A percentile compares a stretch with the other conserved stretches of the same genome.
Evolutionary conservation across 2,888 invertebrate genomes (phyloP).

Genomic region (Sialis fuliginosa): DNA sequence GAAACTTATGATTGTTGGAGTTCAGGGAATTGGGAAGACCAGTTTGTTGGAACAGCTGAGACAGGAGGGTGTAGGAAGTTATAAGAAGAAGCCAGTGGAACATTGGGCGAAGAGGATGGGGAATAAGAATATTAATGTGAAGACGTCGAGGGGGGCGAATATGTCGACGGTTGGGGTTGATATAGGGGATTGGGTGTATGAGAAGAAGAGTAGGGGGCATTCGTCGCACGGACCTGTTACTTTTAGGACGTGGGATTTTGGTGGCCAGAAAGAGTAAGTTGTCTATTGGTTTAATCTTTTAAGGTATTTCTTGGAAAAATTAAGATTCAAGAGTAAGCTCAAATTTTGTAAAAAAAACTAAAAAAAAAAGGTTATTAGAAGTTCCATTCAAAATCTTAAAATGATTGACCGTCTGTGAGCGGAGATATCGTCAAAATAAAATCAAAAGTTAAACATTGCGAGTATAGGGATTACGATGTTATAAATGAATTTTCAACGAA

Average conservation of each 20-base stretch:
- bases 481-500: too few relatives aligned
- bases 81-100: slow-evolving; percentile 53
- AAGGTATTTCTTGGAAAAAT: too few relatives aligned
- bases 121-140: slow-evolving; percentile 62
- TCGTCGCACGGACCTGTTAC: slow-evolving; percentile 67
- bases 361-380: too few relatives aligned
- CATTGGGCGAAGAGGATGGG: slow-evolving; percentile 95
- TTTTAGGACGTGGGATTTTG: slow-evolving; percentile 97
- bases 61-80: slow-evolving; percentile 63
- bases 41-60: slow-evolving; percentile 75
- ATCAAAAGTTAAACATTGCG: too few relatives aligned
- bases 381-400: too few relatives aligned
- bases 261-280: slow-evolving; percentile 80
- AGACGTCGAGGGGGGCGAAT: slow-evolving; percentile 57
- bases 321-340: too few relatives aligned
- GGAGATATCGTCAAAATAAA: too few relatives aligned
- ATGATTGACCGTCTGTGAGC: too few relatives aligned
- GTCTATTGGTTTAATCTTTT: background rate
- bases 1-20: slow-evolving; percentile 92
- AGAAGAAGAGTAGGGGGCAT: slow-evolving; percentile 60
- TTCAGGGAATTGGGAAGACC: slow-evolving; percentile 77
- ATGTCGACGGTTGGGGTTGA: slow-evolving; percentile 97
- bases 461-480: too few relatives aligned
- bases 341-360: too few relatives aligned
- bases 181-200: slow-evolving; percentile 88